Evolutionary conservation across 92 coral and sea anemone genomes (phyloP).

Genomic region (Anthopleura xanthogrammica): DNA sequence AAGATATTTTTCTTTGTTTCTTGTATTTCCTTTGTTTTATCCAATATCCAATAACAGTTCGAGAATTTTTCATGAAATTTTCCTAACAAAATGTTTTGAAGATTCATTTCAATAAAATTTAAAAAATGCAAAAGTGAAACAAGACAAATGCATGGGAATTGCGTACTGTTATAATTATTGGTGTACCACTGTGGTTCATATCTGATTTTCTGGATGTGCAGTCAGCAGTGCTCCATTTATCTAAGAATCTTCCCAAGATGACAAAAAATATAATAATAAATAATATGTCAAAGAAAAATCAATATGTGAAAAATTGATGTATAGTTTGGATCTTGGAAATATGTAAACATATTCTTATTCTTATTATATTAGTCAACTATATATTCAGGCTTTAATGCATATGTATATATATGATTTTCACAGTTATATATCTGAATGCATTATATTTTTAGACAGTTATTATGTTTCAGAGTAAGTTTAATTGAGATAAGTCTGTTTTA

Average conservation of each 20-base stretch:
- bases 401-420: neutral
- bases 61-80: neutral
- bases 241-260: neutral
- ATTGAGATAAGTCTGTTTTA: constrained; percentile 2
- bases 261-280: neutral
- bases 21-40: neutral
- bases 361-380: neutral
- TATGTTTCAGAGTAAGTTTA: neutral
- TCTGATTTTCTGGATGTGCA: neutral
- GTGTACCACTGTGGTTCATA: neutral
- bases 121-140: neutral
- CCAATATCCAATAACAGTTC: neutral
- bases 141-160: neutral
- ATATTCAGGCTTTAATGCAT: neutral
- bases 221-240: neutral
- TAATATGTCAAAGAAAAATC: neutral
- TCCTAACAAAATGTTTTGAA: neutral
- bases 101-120: neutral
- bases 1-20: neutral
- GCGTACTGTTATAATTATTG: neutral
- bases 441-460: neutral
- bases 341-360: neutral
- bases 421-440: neutral
- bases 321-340: neutral
- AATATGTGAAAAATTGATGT: neutral